phyloP scores from a whole-genome alignment of 2,113 vertebrate species.

The Kryptolebias marmoratus region DNA sequence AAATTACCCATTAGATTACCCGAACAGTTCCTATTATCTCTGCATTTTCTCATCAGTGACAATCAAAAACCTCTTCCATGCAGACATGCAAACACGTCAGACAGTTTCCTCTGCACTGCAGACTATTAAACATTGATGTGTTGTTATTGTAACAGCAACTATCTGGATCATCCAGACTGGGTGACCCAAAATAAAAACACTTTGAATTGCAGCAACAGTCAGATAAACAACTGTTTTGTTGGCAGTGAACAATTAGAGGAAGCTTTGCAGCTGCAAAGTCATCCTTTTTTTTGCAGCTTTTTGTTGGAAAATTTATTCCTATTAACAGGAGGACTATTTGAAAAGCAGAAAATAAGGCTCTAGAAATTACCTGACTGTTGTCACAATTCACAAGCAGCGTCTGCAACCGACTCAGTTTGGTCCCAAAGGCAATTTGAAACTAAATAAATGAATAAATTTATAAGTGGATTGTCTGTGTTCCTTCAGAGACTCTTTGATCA shows the following conservation, averaged over 20 bases:
- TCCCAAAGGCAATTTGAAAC: background rate
- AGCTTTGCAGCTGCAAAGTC: slow-evolving; percentile 35
- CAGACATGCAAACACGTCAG: slow-evolving; percentile 34
- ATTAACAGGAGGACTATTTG: slow-evolving; percentile 14
- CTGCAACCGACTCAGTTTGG: background rate
- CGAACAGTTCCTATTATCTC: background rate
- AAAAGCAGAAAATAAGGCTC: slow-evolving; percentile 6
- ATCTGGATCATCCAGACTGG: slow-evolving; percentile 75
- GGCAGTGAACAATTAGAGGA: slow-evolving; percentile 59
- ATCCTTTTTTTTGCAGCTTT: slow-evolving; percentile 32
- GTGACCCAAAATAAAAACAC: slow-evolving; percentile 72
- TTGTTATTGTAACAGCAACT: slow-evolving; percentile 71
- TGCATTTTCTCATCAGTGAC: background rate
- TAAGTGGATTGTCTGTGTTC: too few relatives aligned
- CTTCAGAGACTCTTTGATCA: background rate
- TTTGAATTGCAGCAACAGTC: slow-evolving; percentile 49
- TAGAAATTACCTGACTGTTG: slow-evolving; percentile 18
- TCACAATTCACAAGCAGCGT: background rate
- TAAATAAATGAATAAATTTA: background rate
- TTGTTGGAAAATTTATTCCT: slow-evolving; percentile 44
- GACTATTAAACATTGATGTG: slow-evolving; percentile 78
- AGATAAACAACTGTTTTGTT: slow-evolving; percentile 68
- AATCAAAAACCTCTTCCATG: background rate
- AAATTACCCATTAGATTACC: background rate
- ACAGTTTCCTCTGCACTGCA: slow-evolving; percentile 71